Percentiles rank a stretch among this genome's conserved stretches.
phyloP scores from a whole-genome alignment of 2,888 invertebrate genomes.

The Busseola fusca region DNA sequence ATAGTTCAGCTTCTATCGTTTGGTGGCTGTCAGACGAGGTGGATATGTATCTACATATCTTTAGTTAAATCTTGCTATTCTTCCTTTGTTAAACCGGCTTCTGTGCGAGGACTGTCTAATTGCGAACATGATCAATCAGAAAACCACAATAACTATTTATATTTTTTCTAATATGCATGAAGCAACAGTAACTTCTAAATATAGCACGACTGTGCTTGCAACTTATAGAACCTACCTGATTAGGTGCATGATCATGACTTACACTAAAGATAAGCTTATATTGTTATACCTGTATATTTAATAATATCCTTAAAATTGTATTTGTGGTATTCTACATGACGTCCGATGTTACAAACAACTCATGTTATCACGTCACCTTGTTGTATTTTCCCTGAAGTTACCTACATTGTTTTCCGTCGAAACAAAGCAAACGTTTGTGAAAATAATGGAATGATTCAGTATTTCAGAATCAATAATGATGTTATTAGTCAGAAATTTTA shows the following conservation, averaged over 20 bases:
- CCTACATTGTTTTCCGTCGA: slow-evolving; percentile 30
- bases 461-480: slow-evolving; percentile 20
- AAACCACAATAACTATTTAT: neutral
- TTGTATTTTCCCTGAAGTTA: slow-evolving; percentile 34
- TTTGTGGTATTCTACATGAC: neutral
- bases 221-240: neutral
- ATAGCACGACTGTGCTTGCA: neutral
- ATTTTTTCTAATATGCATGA: neutral
- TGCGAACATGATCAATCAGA: neutral
- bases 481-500: slow-evolving; percentile 15
- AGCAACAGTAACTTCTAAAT: neutral
- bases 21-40: neutral
- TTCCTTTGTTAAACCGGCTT: neutral
- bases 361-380: slow-evolving; percentile 11
- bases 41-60: neutral
- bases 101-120: neutral
- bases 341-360: slow-evolving; percentile 7
- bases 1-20: neutral
- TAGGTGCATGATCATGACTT: neutral
- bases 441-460: slow-evolving; percentile 42
- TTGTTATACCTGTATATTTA: neutral
- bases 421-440: slow-evolving; percentile 34
- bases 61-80: neutral
- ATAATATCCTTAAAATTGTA: slow-evolving; percentile 2
- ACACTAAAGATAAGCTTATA: neutral